Percentiles rank a stretch among this genome's conserved stretches.
Conservation (phyloP, 2,797 vertebrate genomes). For the Leptodactylus fallax region DNA sequence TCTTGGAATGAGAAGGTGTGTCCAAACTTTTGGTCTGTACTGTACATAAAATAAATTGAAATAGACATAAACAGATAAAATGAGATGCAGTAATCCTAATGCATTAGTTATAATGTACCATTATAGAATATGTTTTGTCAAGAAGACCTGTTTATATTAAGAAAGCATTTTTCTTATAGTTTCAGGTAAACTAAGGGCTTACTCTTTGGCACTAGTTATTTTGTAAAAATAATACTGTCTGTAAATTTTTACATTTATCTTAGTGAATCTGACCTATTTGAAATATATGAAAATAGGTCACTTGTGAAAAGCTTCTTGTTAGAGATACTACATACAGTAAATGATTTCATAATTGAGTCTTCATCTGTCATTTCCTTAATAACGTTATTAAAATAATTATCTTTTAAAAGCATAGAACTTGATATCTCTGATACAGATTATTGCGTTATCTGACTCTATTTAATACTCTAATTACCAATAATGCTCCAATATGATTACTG, state of each 20-base stretch:
- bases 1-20: too few species aligned
- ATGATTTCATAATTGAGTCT: background rate
- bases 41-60: too few species aligned
- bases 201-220: background rate
- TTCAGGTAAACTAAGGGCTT: background rate
- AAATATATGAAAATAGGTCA: background rate
- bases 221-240: too few species aligned
- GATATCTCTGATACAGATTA: constrained; percentile 28
- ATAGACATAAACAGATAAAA: background rate
- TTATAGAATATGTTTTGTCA: background rate
- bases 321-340: background rate
- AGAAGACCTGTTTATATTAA: background rate
- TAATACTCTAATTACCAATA: constrained; percentile 38
- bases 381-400: constrained; percentile 43
- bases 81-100: background rate
- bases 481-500: background rate
- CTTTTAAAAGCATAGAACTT: constrained; percentile 21
- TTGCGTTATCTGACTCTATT: constrained; percentile 25
- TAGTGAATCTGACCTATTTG: constrained; percentile 1
- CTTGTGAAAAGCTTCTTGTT: background rate
- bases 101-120: too few species aligned
- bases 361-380: constrained; percentile 36
- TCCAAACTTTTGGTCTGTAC: too few species aligned
- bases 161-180: background rate
- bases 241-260: background rate